Conservation (phyloP, 2,113 vertebrate species). For the Canis aureus region DNA sequence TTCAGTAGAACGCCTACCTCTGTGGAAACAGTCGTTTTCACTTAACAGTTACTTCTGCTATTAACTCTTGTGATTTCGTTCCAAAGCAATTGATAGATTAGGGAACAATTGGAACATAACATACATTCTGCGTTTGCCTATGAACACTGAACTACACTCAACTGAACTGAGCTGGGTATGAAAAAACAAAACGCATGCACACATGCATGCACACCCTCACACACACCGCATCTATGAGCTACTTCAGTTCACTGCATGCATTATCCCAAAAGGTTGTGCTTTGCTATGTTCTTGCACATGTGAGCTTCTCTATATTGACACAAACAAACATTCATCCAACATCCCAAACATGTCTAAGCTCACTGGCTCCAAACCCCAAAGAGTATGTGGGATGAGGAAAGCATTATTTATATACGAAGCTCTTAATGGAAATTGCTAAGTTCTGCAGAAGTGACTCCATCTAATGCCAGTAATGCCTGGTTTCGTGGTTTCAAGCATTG, state of each 20-base stretch:
- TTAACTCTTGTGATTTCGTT: not conserved
- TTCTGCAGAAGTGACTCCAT: not conserved
- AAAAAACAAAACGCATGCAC: not conserved
- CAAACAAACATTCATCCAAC: not conserved
- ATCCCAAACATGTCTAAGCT: not conserved
- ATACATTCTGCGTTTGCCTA: not conserved
- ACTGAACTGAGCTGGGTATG: not conserved
- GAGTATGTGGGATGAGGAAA: accelerated
- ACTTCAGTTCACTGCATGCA: accelerated
- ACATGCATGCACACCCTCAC: not conserved
- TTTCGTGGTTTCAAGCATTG: not conserved
- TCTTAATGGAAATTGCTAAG: not conserved
- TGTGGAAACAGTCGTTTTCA: not conserved
- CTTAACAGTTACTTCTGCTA: not conserved
- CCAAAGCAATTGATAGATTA: not conserved
- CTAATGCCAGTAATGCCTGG: not conserved
- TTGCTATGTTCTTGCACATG: not conserved
- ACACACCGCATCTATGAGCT: too few species aligned
- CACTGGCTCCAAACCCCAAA: not conserved
- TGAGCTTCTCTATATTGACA: not conserved
- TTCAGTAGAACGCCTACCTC: not conserved
- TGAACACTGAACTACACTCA: not conserved
- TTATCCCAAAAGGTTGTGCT: not conserved
- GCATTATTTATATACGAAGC: not conserved
- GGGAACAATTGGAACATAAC: not conserved